Conservation (phyloP, 2,113 vertebrate genomes). For the Zingel zingel region DNA sequence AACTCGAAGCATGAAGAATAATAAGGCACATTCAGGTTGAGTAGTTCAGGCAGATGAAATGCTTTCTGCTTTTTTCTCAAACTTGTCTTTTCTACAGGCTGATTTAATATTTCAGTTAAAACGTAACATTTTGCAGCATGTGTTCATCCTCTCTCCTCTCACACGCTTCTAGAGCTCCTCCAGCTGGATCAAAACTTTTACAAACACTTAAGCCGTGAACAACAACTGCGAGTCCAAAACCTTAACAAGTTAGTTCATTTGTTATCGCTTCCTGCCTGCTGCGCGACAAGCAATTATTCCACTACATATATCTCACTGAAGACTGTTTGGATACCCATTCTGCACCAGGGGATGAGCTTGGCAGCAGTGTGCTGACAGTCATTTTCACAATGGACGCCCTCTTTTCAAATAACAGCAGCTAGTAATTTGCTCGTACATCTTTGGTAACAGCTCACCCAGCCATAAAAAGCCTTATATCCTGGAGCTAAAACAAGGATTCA, state of each 20-base stretch:
- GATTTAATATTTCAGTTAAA: constrained; percentile 50
- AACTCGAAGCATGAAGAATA: constrained; percentile 58
- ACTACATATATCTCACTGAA: constrained; percentile 60
- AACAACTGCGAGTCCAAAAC: constrained; percentile 26
- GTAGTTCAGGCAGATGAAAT: constrained; percentile 64
- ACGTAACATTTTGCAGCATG: constrained; percentile 11
- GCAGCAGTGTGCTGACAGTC: constrained; percentile 65
- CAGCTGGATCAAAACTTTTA: constrained; percentile 55
- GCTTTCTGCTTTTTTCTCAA: constrained; percentile 48
- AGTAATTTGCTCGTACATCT: constrained; percentile 77
- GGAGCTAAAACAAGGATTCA: constrained; percentile 62
- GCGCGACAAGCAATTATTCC: constrained; percentile 67
- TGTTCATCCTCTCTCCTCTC: not conserved
- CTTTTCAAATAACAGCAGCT: constrained; percentile 69
- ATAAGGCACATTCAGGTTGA: constrained; percentile 65
- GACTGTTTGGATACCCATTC: constrained; percentile 62
- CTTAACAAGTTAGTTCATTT: constrained; percentile 48
- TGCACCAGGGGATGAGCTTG: constrained; percentile 61
- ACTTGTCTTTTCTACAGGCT: constrained; percentile 46
- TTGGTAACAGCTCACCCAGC: constrained; percentile 67
- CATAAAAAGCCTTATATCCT: constrained; percentile 72
- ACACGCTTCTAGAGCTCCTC: constrained; percentile 24
- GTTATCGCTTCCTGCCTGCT: constrained; percentile 35
- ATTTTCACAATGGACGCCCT: constrained; percentile 66
- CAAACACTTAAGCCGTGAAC: constrained; percentile 16